Percentiles rank a stretch among this genome's conserved stretches.
Conservation (phyloP, 2,888 invertebrate genomes). For the Hemithea aestivaria region DNA sequence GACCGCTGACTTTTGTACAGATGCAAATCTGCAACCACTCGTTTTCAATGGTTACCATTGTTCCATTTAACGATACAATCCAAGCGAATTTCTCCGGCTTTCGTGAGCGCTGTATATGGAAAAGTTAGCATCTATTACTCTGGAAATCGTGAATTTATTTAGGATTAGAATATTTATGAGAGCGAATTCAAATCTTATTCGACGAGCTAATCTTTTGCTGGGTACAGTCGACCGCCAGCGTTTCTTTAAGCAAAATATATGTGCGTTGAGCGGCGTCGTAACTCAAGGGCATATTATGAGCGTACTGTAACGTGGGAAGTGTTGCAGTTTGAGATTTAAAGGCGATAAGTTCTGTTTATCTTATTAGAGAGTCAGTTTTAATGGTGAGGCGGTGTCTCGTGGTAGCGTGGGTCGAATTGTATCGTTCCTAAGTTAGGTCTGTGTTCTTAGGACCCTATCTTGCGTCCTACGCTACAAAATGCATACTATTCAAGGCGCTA, state of each 20-base stretch:
- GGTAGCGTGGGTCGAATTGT: constrained; percentile 41
- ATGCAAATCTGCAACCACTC: constrained; percentile 57
- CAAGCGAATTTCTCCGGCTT: constrained; percentile 49
- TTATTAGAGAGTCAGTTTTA: constrained; percentile 49
- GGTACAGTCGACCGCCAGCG: constrained; percentile 11
- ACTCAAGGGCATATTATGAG: constrained; percentile 44
- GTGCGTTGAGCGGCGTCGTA: constrained; percentile 37
- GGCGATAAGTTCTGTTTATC: constrained; percentile 60
- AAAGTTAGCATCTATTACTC: constrained; percentile 19
- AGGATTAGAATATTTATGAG: constrained; percentile 13
- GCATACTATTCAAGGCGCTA: constrained; percentile 15
- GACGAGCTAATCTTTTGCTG: constrained; percentile 11
- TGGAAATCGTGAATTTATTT: constrained; percentile 12
- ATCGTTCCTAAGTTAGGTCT: constrained; percentile 22
- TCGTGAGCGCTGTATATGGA: constrained; percentile 34
- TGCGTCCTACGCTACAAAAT: constrained; percentile 36
- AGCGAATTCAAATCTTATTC: constrained; percentile 5
- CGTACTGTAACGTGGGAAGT: constrained; percentile 40
- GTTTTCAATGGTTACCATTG: constrained; percentile 56
- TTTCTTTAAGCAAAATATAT: constrained; percentile 33
- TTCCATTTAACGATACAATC: constrained; percentile 57
- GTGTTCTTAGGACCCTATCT: constrained; percentile 32
- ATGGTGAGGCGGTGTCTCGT: constrained; percentile 40
- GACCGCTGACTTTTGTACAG: constrained; percentile 46
- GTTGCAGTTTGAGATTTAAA: constrained; percentile 48